Evolutionary conservation across 2,888 invertebrate genomes (phyloP).

Genomic region (Synergus umbraculus): DNA sequence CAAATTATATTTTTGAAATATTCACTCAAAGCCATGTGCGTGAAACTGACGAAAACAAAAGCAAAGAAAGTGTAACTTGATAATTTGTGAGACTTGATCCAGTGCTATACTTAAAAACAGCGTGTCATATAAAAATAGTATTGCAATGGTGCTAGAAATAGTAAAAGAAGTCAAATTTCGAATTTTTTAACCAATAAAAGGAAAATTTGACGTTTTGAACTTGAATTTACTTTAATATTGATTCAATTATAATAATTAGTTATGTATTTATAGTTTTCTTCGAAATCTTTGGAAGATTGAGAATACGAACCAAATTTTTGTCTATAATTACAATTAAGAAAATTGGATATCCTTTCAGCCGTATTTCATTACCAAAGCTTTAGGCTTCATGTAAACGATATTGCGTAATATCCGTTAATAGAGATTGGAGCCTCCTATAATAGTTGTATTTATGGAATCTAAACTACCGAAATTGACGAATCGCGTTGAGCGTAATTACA

Average conservation of each 20-base stretch:
- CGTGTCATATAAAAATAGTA: not conserved
- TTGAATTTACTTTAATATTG: not conserved
- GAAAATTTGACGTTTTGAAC: not conserved
- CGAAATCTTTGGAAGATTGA: too few species aligned
- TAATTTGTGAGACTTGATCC: not conserved
- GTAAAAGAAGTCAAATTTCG: not conserved
- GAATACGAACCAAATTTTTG: too few species aligned
- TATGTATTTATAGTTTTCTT: too few species aligned
- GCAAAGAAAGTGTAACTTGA: not conserved
- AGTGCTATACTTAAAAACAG: not conserved
- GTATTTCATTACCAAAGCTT: not conserved
- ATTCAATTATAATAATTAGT: too few species aligned
- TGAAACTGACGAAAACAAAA: not conserved
- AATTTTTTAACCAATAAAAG: not conserved
- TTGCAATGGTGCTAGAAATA: not conserved
- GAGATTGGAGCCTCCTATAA: not conserved
- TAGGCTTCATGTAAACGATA: not conserved
- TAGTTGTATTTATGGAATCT: not conserved
- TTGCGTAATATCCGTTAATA: not conserved
- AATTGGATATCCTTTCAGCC: not conserved
- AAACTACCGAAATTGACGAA: not conserved
- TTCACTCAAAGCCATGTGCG: not conserved
- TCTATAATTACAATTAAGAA: not conserved
- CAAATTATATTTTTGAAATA: not conserved
- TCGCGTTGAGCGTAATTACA: conserved; percentile 1